Conservation (phyloP, 1,140 invertebrate genomes). For the Trinorchestia longiramus region DNA sequence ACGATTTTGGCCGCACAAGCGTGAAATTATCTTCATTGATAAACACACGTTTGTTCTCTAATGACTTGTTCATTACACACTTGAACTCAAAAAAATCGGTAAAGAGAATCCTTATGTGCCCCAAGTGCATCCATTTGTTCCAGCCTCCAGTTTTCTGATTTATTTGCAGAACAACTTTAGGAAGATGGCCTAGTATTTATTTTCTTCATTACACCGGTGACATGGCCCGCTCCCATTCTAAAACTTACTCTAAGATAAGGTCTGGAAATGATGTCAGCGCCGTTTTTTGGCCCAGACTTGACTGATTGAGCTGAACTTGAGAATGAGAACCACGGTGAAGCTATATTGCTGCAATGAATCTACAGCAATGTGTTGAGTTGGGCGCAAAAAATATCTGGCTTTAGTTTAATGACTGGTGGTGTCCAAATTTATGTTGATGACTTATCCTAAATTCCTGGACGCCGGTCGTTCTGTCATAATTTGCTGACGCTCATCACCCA, state of each 20-base stretch:
- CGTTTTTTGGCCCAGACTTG: slow-evolving; percentile 10
- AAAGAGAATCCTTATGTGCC: background rate
- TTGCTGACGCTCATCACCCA: background rate
- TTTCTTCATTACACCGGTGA: background rate
- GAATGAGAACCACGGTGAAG: background rate
- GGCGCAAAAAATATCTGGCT: background rate
- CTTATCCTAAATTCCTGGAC: slow-evolving; percentile 31
- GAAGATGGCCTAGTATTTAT: slow-evolving; percentile 5
- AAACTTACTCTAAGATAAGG: slow-evolving; percentile 8
- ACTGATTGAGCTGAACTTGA: slow-evolving; percentile 43
- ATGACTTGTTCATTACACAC: background rate
- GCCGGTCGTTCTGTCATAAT: background rate
- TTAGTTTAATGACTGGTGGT: slow-evolving; percentile 43
- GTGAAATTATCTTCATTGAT: background rate
- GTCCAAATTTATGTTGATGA: slow-evolving; percentile 44
- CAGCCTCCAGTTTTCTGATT: background rate
- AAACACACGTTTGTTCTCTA: background rate
- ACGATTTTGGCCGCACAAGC: background rate
- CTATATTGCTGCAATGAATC: slow-evolving; percentile 40
- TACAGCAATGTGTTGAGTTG: slow-evolving; percentile 5
- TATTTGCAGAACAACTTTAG: background rate
- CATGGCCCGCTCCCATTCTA: background rate
- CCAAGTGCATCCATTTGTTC: background rate
- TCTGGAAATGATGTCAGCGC: background rate
- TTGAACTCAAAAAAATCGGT: background rate